These are phyloP conservation scores for Rhagium mordax DNA, from an alignment of 2,888 invertebrate species.

Conservation along the genomic window DNA sequence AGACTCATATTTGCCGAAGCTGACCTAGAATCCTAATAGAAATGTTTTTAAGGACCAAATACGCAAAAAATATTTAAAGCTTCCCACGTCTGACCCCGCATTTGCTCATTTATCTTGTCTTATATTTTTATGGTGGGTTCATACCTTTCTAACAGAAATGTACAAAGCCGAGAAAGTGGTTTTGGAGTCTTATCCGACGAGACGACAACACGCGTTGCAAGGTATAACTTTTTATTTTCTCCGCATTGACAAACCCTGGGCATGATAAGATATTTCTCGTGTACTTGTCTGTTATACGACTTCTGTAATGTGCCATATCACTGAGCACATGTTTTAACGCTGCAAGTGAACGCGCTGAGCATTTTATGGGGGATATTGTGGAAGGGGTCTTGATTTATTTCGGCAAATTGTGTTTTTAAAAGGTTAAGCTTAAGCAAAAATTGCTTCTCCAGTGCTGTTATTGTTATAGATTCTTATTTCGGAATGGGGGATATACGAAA, in stretches of 20 bases:
- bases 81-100: not conserved
- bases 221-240: not conserved
- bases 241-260: not conserved
- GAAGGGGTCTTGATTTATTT: not conserved
- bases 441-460: not conserved
- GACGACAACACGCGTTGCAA: not conserved
- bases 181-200: not conserved
- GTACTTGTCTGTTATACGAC: not conserved
- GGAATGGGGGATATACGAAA: not conserved
- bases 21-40: not conserved
- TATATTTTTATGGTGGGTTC: not conserved
- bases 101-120: not conserved
- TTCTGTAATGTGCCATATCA: not conserved
- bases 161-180: not conserved
- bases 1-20: not conserved
- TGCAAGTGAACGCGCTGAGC: not conserved
- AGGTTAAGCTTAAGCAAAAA: not conserved
- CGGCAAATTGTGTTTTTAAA: not conserved
- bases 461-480: not conserved
- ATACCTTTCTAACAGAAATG: not conserved
- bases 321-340: conserved; percentile 2
- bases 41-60: not conserved
- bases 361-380: not conserved
- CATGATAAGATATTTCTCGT: not conserved
- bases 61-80: not conserved